Evolutionary conservation across 2,888 invertebrate genomes (phyloP).

Genomic region (Campoletis raptor): DNA sequence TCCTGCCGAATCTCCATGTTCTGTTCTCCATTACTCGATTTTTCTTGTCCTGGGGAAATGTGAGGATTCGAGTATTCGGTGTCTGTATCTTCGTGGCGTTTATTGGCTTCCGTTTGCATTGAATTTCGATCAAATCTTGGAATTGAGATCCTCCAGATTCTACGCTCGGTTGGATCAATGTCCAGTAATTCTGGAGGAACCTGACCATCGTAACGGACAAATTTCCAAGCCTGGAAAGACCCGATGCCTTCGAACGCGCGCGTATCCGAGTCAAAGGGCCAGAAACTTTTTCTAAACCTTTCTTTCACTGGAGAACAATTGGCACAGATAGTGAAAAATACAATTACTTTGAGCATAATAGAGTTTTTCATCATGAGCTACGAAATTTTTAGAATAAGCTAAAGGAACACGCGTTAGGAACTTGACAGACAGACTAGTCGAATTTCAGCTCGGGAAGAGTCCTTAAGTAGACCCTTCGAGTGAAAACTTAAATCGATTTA

Average conservation of each 20-base stretch:
- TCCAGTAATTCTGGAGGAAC: background rate
- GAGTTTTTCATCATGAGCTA: background rate
- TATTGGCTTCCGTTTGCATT: slow-evolving; percentile 6
- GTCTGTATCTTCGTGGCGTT: background rate
- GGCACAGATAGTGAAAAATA: background rate
- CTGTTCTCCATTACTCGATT: background rate
- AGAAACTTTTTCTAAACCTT: slow-evolving; percentile 29
- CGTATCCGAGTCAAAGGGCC: slow-evolving; percentile 31
- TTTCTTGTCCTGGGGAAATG: background rate
- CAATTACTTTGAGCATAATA: background rate
- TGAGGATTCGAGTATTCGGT: background rate
- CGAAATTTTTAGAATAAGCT: no score
- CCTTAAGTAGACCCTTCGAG: background rate
- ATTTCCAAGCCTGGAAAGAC: background rate
- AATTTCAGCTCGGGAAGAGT: background rate
- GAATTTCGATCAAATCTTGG: slow-evolving; percentile 70
- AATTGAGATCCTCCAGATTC: slow-evolving; percentile 72
- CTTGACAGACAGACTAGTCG: background rate
- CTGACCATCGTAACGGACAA: background rate
- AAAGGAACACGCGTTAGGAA: background rate
- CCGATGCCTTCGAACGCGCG: background rate
- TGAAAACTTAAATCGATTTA: background rate
- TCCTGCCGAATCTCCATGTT: background rate
- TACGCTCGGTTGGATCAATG: slow-evolving; percentile 67
- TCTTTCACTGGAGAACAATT: slow-evolving; percentile 8